Base-by-base conservation (phyloP, 2,888 invertebrate genomes). In the Acrobasis repandana region DNA sequence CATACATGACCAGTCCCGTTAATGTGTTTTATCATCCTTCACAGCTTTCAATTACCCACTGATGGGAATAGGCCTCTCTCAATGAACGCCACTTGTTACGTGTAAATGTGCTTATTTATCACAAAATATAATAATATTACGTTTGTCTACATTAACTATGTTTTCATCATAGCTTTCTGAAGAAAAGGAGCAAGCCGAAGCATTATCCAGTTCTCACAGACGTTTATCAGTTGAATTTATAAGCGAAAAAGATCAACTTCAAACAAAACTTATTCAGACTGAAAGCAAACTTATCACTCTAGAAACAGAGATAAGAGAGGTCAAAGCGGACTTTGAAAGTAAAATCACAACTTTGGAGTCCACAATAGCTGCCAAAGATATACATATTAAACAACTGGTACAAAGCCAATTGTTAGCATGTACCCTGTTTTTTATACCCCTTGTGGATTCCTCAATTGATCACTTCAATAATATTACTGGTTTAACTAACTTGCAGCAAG, bases 341-440 rank as follows among this genome's bases (percentile, higher is more conserved):
- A 96, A 94, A 88, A 93, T 93, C 69, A 93, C 93, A 76, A 93
- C 87, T 66, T 92, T 90, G 83, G 94, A 94, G 82, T 93, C 90
- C 63, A 93, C 90, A 62, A 86, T 94, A 77, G 88, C 92, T 61
- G 92, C 93, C 46, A 95, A 94, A 90, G 93, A 93, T 70, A 89
- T 88, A 74, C 92, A 93, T 78, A 93, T 95, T 68, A 93, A 94
- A 72, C 93, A 94, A 85, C 86, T 95, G 93, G 94, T 94, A 93
- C 71, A 52, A 33, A 51, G 28, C 20, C 15, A 49, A 10, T 33
- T 48, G 16, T 11, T 34, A 43, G 58, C 56, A 61, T 56, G 51
- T 49, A 18, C 28, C 48, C 54, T 11, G 14, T 38, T 54, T 38
- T 54, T 11, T 14, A 36, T 16, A 9, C 34, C 18, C 14, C 8